Evolutionary conservation across 2,797 vertebrate species (phyloP).

Genomic region (Falco berigora): DNA sequence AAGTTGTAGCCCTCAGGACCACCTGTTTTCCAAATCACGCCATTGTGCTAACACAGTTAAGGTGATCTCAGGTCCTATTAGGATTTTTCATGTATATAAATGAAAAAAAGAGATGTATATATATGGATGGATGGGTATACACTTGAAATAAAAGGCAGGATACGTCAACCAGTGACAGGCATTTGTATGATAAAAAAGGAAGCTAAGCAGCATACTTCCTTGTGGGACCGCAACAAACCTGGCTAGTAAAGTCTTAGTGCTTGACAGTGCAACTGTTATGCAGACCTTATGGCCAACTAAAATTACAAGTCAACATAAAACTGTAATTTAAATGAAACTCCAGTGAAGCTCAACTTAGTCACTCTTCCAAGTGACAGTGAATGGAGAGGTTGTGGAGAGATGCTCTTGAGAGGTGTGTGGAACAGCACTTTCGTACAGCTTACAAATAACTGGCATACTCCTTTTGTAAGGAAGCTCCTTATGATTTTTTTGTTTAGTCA

Average conservation of each 20-base stretch:
- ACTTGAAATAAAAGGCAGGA: background rate
- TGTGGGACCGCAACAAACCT: background rate
- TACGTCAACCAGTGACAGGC: background rate
- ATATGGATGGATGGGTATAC: background rate
- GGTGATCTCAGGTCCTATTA: background rate
- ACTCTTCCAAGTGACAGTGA: background rate
- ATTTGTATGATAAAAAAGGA: background rate
- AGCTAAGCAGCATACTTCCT: background rate
- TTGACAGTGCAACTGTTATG: background rate
- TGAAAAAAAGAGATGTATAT: rapidly evolving
- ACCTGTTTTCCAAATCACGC: background rate
- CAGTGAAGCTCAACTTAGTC: background rate
- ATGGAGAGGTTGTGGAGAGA: too few relatives aligned
- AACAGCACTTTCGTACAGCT: background rate
- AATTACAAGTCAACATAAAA: background rate
- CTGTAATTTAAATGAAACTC: background rate
- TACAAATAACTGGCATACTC: background rate
- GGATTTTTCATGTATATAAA: background rate
- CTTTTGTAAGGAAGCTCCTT: background rate
- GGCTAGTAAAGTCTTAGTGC: background rate
- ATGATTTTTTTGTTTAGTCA: background rate
- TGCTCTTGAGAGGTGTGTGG: background rate
- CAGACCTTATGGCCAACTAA: background rate
- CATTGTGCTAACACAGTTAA: background rate
- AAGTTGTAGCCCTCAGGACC: background rate